phyloP scores from a whole-genome alignment of 2,888 invertebrate species.

The Schizotus pectinicornis region DNA sequence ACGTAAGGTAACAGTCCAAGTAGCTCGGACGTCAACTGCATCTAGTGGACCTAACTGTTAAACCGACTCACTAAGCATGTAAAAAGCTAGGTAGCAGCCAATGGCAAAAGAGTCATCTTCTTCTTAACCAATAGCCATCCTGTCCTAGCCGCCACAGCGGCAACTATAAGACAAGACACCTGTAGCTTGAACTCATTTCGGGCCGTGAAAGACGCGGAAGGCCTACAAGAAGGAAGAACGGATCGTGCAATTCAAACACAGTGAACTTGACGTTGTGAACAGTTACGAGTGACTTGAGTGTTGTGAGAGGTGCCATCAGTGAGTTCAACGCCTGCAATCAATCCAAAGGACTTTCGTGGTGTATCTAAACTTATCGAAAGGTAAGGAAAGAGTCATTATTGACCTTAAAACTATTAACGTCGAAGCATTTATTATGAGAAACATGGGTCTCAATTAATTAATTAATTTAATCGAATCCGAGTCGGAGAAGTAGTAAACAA shows the following conservation, averaged over 20 bases:
- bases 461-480: too few species aligned
- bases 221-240: conserved; percentile 32
- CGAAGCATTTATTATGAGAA: background rate
- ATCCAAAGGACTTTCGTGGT: conserved; percentile 4
- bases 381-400: too few species aligned
- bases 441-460: too few species aligned
- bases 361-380: background rate
- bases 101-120: conserved; percentile 47
- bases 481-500: too few species aligned
- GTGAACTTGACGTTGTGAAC: conserved; percentile 40
- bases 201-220: conserved; percentile 47
- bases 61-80: conserved; percentile 45
- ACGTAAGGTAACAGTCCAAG: background rate
- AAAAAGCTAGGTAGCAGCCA: conserved; percentile 47
- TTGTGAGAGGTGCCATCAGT: conserved; percentile 42
- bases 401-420: too few species aligned
- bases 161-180: conserved; percentile 55
- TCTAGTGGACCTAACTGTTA: conserved; percentile 49
- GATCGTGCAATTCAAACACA: conserved; percentile 6
- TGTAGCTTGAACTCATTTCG: conserved; percentile 55
- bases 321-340: conserved; percentile 42
- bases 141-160: conserved; percentile 46
- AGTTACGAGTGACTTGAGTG: conserved; percentile 44
- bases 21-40: conserved; percentile 36
- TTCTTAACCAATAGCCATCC: conserved; percentile 52